Percentiles rank a stretch among this genome's conserved stretches.
Conservation (phyloP, 2,888 invertebrate genomes). For the Mechanitis mazaeus region DNA sequence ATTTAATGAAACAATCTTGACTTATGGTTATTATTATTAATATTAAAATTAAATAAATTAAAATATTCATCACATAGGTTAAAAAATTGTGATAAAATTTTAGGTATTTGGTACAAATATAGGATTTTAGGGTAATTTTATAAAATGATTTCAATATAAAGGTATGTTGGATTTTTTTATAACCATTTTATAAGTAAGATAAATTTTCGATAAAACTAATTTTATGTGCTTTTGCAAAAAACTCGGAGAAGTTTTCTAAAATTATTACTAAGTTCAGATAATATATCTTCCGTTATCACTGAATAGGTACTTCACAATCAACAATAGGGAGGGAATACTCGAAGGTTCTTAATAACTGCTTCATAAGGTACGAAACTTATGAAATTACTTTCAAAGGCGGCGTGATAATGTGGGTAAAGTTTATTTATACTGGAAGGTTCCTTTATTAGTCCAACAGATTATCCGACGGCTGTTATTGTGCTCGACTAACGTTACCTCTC, state of each 20-base stretch:
- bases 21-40: too few relatives aligned
- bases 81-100: too few relatives aligned
- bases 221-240: neutral
- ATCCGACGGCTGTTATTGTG: constrained; percentile 36
- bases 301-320: constrained; percentile 6
- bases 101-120: too few relatives aligned
- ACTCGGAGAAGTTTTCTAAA: neutral
- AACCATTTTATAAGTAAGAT: too few relatives aligned
- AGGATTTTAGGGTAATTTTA: too few relatives aligned
- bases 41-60: too few relatives aligned
- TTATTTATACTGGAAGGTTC: constrained; percentile 35
- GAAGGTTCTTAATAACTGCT: constrained; percentile 15
- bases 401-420: constrained; percentile 33
- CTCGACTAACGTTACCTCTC: constrained; percentile 30
- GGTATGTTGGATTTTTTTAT: too few relatives aligned
- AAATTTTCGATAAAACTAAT: too few relatives aligned
- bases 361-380: constrained; percentile 22
- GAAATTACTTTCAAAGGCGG: constrained; percentile 30
- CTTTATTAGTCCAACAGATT: constrained; percentile 49
- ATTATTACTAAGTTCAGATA: neutral
- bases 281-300: constrained; percentile 1
- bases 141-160: too few relatives aligned
- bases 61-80: too few relatives aligned
- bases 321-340: constrained; percentile 10
- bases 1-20: too few relatives aligned